These are phyloP conservation scores for Operophtera brumata DNA, from an alignment of 2,888 invertebrate genomes.

Conservation along the genomic window DNA sequence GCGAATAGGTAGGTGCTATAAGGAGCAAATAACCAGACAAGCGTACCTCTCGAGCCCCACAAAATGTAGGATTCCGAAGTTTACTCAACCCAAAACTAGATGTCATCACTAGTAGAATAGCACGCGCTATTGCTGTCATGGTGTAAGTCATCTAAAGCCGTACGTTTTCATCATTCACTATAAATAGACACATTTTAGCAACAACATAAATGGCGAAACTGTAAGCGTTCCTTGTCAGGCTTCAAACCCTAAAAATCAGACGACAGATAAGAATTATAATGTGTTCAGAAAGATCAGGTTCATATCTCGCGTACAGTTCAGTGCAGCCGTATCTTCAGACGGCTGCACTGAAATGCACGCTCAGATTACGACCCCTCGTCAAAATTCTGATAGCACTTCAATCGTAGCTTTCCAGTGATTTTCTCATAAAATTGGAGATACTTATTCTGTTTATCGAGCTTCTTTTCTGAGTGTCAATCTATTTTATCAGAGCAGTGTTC, in stretches of 20 bases:
- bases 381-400: slow-evolving; percentile 31
- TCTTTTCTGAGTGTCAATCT: slow-evolving; percentile 7
- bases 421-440: slow-evolving; percentile 16
- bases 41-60: too few relatives aligned
- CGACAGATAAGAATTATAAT: background rate
- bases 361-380: slow-evolving; percentile 20
- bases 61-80: too few relatives aligned
- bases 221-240: too few relatives aligned
- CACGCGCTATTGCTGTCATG: too few relatives aligned
- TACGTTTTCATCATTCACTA: too few relatives aligned
- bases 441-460: slow-evolving; percentile 15
- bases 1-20: too few relatives aligned
- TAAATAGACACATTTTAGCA: too few relatives aligned
- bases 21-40: too few relatives aligned
- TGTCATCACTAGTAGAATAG: too few relatives aligned
- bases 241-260: background rate
- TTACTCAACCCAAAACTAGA: too few relatives aligned
- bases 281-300: background rate
- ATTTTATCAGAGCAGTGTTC: background rate
- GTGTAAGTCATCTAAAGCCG: too few relatives aligned
- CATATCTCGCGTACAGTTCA: slow-evolving; percentile 18
- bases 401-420: slow-evolving; percentile 15
- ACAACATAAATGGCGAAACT: too few relatives aligned
- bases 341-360: slow-evolving; percentile 7
- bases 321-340: slow-evolving; percentile 14